A percentile compares a stretch with the other conserved stretches of the same genome.
Evolutionary conservation across 2,113 vertebrate species (phyloP).

Genomic region (Plecturocebus donacophilus): DNA sequence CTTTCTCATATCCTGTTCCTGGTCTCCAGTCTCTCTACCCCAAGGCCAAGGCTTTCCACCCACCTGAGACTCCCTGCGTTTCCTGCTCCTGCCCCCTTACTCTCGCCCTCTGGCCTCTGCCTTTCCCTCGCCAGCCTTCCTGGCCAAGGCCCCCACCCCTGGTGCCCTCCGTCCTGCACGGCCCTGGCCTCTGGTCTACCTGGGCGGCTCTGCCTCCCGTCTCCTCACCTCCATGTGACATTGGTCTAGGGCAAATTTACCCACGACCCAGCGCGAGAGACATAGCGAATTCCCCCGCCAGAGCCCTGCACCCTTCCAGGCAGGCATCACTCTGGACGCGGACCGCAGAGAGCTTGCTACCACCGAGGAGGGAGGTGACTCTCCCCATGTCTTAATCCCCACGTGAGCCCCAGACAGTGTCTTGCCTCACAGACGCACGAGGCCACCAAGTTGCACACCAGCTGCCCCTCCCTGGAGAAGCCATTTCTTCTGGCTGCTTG

Average conservation of each 20-base stretch:
- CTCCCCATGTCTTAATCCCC: neutral
- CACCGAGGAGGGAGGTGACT: no score
- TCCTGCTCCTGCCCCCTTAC: neutral
- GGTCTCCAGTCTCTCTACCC: constrained; percentile 62
- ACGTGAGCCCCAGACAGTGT: neutral
- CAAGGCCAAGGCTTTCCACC: constrained; percentile 66
- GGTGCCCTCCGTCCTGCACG: neutral
- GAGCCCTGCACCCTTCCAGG: rapidly evolving
- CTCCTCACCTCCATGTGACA: neutral
- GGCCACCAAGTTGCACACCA: neutral
- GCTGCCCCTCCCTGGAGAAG: neutral
- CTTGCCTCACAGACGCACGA: rapidly evolving
- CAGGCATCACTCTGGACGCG: rapidly evolving
- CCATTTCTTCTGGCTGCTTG: neutral
- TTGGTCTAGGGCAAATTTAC: neutral
- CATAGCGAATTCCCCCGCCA: rapidly evolving
- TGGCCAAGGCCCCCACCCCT: neutral
- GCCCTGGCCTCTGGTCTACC: neutral
- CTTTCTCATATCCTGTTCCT: constrained; percentile 76
- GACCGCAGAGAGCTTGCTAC: rapidly evolving
- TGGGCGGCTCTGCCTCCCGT: no score
- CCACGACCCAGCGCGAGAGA: neutral
- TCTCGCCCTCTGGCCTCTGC: neutral
- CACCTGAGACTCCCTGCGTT: constrained; percentile 75
- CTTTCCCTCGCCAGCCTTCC: neutral